A percentile compares a stretch with the other conserved stretches of the same genome.
Evolutionary conservation across 2,113 vertebrate species (phyloP).

Genomic region (Saimiri boliviensis): DNA sequence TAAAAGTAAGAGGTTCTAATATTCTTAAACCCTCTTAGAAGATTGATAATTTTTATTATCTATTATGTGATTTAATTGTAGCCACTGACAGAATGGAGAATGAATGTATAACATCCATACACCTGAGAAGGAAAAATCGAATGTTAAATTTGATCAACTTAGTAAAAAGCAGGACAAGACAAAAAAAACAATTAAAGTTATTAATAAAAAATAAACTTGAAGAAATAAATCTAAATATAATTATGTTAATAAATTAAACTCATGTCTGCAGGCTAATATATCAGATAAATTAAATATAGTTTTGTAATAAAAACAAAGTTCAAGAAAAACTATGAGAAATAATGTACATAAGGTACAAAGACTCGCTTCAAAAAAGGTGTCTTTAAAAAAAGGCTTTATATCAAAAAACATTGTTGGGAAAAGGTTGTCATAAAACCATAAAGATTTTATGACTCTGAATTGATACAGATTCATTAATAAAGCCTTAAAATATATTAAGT

Average conservation of each 20-base stretch:
- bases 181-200: not conserved
- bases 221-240: not conserved
- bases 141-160: not conserved
- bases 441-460: not conserved
- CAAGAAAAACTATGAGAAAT: not conserved
- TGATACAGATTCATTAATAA: not conserved
- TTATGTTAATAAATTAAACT: not conserved
- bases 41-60: not conserved
- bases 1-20: not conserved
- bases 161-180: not conserved
- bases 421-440: not conserved
- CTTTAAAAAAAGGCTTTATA: not conserved
- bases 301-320: not conserved
- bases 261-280: not conserved
- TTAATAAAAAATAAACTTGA: not conserved
- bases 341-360: not conserved
- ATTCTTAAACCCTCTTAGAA: not conserved
- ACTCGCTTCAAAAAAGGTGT: not conserved
- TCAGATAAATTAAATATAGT: not conserved
- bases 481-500: not conserved
- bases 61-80: not conserved
- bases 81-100: not conserved
- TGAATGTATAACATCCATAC: not conserved
- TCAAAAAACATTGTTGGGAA: not conserved
- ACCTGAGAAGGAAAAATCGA: not conserved